Evolutionary conservation across 2,113 vertebrate species (phyloP).

Genomic region (Eurystomus gularis): DNA sequence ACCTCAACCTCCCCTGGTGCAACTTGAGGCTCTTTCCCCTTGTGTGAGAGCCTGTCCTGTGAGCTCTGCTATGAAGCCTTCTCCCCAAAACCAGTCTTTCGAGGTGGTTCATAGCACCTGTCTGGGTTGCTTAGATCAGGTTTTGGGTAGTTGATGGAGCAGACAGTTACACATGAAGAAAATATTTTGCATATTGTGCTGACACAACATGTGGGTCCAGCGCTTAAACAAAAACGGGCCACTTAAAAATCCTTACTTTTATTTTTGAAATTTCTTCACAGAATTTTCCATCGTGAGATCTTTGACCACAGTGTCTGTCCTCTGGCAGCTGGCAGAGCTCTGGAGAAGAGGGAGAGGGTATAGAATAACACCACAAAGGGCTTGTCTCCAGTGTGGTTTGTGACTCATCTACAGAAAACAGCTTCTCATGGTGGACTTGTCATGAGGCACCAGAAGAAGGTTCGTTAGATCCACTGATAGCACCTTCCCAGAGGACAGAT

Average conservation of each 20-base stretch:
- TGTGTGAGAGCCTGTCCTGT: no score
- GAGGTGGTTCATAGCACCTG: not conserved
- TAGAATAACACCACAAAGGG: not conserved
- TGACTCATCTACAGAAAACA: not conserved
- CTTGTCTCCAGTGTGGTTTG: slow-evolving; percentile 4
- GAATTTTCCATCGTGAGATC: slow-evolving; percentile 49
- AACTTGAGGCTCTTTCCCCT: not conserved
- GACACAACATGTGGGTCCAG: not conserved
- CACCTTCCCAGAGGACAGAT: not conserved
- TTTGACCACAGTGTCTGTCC: not conserved
- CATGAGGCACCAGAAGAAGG: not conserved
- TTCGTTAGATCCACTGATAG: not conserved
- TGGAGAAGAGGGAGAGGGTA: not conserved
- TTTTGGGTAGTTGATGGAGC: not conserved
- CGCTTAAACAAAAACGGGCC: not conserved
- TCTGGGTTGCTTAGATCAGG: not conserved
- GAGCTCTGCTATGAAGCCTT: not conserved
- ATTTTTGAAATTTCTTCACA: slow-evolving; percentile 16
- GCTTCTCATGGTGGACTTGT: not conserved
- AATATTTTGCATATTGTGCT: not conserved
- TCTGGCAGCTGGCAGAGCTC: slow-evolving; percentile 14
- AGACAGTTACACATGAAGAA: not conserved
- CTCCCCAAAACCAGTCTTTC: not conserved
- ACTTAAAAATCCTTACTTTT: not conserved
- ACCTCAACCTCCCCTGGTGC: not conserved